Conservation (phyloP, 2,797 vertebrate genomes). For the Arnoldichthys spilopterus region DNA sequence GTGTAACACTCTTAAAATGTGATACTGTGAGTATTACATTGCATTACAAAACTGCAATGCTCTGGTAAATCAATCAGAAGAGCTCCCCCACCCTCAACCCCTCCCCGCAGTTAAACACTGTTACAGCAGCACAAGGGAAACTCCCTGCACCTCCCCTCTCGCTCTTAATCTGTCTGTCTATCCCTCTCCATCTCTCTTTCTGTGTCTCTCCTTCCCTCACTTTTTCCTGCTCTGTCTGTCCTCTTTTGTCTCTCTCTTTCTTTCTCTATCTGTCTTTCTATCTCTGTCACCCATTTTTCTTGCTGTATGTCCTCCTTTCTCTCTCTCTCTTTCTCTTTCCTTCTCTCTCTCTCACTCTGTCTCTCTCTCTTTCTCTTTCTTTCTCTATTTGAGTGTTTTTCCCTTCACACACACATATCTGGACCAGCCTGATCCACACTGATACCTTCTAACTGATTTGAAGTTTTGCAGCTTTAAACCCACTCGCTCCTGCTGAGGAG, state of each 20-base stretch:
- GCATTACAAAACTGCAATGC: slow-evolving; percentile 17
- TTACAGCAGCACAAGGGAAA: slow-evolving; percentile 32
- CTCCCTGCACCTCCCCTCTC: neutral
- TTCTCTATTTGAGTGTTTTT: no score
- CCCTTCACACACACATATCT: no score
- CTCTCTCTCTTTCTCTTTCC: no score
- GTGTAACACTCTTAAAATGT: slow-evolving; percentile 41
- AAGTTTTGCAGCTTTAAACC: no score
- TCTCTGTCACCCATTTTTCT: no score
- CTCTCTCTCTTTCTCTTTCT: neutral
- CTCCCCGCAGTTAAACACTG: slow-evolving; percentile 13
- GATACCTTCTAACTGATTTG: no score
- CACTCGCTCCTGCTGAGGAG: no score
- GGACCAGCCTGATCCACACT: no score
- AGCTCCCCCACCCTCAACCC: neutral
- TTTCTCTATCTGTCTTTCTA: neutral
- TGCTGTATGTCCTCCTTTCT: no score
- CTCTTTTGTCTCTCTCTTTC: neutral
- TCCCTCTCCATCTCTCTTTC: slow-evolving; percentile 10
- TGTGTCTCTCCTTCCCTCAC: neutral
- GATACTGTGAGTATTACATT: slow-evolving; percentile 37
- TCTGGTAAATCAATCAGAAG: slow-evolving; percentile 47
- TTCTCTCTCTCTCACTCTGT: no score
- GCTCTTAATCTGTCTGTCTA: neutral
- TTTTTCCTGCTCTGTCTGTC: neutral